These are phyloP conservation scores for Raja brachyura DNA, from an alignment of 2,113 vertebrate genomes.

Conservation along the genomic window DNA sequence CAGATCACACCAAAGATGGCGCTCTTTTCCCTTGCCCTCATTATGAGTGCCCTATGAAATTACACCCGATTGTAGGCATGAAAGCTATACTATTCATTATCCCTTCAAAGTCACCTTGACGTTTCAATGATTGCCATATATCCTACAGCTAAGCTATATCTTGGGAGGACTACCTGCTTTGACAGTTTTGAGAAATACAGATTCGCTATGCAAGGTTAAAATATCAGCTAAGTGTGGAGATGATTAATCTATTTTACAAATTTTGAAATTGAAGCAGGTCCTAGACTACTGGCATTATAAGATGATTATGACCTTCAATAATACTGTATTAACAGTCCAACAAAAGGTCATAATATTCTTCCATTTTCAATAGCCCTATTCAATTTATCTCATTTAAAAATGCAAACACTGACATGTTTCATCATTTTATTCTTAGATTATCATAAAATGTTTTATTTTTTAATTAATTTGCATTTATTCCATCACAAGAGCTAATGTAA, in stretches of 20 bases:
- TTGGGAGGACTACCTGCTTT: background rate
- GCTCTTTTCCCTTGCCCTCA: slow-evolving; percentile 27
- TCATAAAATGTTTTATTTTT: background rate
- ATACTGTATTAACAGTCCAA: background rate
- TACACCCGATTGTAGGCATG: slow-evolving; percentile 12
- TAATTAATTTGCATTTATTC: background rate
- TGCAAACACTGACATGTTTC: background rate
- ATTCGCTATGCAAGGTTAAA: background rate
- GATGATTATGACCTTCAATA: background rate
- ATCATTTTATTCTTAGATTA: background rate
- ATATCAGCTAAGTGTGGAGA: background rate
- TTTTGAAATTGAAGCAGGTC: background rate
- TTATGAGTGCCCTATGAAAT: slow-evolving; percentile 23
- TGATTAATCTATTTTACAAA: slow-evolving; percentile 26
- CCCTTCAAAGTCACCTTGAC: slow-evolving; percentile 35
- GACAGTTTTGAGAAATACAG: background rate
- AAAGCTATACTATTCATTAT: slow-evolving; percentile 11
- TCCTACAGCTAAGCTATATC: slow-evolving; percentile 19
- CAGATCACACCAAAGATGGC: slow-evolving; percentile 17
- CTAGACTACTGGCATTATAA: background rate
- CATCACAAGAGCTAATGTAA: background rate
- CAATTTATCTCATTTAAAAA: background rate
- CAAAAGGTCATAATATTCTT: background rate
- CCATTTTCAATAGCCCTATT: background rate
- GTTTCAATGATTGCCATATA: background rate